Conservation (phyloP, 2,797 vertebrate species). For the Gambelia wislizenii region DNA sequence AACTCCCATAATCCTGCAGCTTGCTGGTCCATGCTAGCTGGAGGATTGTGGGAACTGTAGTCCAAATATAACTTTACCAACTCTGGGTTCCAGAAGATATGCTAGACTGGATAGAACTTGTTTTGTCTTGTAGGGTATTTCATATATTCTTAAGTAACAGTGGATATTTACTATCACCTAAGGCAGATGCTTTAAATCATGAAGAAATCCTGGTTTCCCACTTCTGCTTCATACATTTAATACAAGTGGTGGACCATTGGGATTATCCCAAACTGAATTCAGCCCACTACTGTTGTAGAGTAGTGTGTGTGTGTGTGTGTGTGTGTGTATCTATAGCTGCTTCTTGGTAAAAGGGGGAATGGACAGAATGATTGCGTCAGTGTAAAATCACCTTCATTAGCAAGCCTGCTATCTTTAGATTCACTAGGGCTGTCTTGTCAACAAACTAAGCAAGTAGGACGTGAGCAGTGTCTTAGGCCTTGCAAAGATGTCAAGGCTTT, state of each 20-base stretch:
- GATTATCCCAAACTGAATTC: neutral
- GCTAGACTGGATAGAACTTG: neutral
- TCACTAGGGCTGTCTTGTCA: slow-evolving; percentile 59
- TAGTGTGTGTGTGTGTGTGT: neutral
- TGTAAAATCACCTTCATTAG: slow-evolving; percentile 21
- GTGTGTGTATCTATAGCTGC: slow-evolving; percentile 18
- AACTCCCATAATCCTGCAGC: no score
- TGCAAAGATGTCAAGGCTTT: slow-evolving; percentile 27
- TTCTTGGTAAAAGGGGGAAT: neutral
- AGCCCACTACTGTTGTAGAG: neutral
- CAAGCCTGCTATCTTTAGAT: slow-evolving; percentile 57
- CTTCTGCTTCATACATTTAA: neutral
- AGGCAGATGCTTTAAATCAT: neutral
- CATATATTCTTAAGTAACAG: neutral
- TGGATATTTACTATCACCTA: neutral
- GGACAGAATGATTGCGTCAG: neutral
- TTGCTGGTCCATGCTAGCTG: no score
- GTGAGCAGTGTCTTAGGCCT: slow-evolving; percentile 38
- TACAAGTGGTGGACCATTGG: neutral
- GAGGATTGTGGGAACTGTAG: no score
- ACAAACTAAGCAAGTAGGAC: slow-evolving; percentile 1
- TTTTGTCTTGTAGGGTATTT: neutral
- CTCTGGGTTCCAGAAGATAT: no score
- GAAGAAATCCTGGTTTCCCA: neutral
- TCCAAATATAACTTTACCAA: no score